Conservation (phyloP, 1,140 invertebrate species). For the Eriosoma lanigerum region DNA sequence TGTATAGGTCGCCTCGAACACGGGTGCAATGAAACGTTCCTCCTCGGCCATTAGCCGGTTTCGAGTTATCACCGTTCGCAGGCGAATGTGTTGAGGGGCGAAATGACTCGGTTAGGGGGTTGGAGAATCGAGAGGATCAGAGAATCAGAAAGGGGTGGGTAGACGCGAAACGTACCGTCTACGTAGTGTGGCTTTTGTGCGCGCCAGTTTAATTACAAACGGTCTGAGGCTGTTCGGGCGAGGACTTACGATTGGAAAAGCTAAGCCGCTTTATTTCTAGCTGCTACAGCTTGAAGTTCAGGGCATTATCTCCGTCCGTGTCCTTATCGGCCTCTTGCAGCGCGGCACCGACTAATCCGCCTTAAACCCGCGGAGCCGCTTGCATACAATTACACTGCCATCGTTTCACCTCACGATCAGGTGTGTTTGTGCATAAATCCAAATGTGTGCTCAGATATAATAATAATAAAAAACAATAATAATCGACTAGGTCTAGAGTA, state of each 20-base stretch:
- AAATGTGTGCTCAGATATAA: no score
- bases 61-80: neutral
- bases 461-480: no score
- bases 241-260: constrained; percentile 42
- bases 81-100: no score
- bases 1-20: neutral
- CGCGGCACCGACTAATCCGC: neutral
- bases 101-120: no score
- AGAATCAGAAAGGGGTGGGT: neutral
- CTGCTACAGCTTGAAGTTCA: neutral
- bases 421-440: neutral
- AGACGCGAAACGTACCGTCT: neutral
- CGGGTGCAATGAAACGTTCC: neutral
- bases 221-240: neutral
- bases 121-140: no score
- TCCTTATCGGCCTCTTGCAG: constrained; percentile 42
- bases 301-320: neutral
- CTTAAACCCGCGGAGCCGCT: neutral
- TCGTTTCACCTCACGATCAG: no score
- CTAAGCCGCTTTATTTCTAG: constrained; percentile 33
- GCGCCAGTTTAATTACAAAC: constrained; percentile 30
- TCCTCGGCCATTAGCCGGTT: neutral
- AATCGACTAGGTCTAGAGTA: no score
- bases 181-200: neutral
- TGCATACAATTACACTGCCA: constrained; percentile 11